These are phyloP conservation scores for Periophthalmus magnuspinnatus DNA, from an alignment of 2,797 vertebrate species.

Conservation along the genomic window DNA sequence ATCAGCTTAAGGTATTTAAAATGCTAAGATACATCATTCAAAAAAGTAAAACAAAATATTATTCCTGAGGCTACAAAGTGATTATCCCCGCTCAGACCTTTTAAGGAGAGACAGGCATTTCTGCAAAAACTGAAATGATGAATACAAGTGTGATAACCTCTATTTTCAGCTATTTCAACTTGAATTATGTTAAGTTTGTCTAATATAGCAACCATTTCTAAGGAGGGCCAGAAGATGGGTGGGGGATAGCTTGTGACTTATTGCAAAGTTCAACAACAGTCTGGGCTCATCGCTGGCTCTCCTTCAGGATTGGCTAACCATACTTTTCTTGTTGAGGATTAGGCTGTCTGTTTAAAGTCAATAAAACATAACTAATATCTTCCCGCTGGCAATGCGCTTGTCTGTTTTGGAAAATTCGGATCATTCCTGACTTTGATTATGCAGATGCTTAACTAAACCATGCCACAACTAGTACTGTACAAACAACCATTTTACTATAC, in stretches of 20 bases:
- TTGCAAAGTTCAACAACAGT: conserved; percentile 14
- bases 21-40: not conserved
- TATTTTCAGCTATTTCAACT: conserved; percentile 11
- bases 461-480: conserved; percentile 1
- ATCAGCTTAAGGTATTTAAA: not conserved
- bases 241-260: not conserved
- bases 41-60: not conserved
- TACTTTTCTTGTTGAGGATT: conserved; percentile 49
- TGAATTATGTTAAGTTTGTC: conserved; percentile 19
- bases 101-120: not conserved
- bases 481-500: not conserved
- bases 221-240: conserved; percentile 2
- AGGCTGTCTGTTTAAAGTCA: conserved; percentile 44
- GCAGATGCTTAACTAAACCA: conserved; percentile 38
- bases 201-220: conserved; percentile 10
- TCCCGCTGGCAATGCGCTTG: conserved; percentile 18
- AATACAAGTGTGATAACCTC: not conserved
- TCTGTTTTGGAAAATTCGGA: conserved; percentile 46
- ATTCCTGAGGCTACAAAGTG: not conserved
- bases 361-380: conserved; percentile 38
- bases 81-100: not conserved
- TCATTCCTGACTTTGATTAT: conserved; percentile 44
- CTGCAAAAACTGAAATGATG: conserved; percentile 2
- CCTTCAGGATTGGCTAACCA: conserved; percentile 27
- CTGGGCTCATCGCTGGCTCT: conserved; percentile 7